These are phyloP conservation scores for Telmatochromis sp. DNA, from an alignment of 2,113 vertebrate genomes.

Conservation along the genomic window DNA sequence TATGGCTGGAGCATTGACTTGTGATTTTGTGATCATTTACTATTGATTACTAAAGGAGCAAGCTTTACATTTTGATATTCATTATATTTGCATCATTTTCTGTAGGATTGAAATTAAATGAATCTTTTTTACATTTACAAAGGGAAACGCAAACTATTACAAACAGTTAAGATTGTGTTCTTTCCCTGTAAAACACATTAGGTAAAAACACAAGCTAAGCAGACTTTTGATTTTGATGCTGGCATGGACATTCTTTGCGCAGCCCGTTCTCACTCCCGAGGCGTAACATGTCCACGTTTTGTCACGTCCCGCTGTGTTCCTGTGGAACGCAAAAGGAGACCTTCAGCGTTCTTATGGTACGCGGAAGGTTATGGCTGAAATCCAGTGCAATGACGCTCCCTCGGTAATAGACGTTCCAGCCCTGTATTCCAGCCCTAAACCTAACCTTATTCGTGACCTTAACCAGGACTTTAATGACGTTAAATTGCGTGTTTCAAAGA, in stretches of 20 bases:
- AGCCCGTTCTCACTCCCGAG: no score
- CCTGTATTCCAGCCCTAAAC: no score
- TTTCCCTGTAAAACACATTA: not conserved
- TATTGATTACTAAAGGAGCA: not conserved
- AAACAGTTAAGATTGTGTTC: not conserved
- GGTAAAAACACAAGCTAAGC: not conserved
- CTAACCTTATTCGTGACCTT: no score
- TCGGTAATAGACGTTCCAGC: no score
- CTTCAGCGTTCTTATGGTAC: no score
- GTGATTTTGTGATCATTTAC: not conserved
- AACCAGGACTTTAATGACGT: no score
- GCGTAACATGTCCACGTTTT: no score
- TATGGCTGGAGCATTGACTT: not conserved
- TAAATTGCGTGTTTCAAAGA: no score
- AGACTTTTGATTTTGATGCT: not conserved
- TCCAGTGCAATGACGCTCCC: no score
- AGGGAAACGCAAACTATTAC: not conserved
- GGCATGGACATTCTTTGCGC: not conserved
- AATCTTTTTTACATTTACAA: not conserved
- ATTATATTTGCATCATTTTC: not conserved
- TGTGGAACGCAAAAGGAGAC: no score
- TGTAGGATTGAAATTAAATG: not conserved
- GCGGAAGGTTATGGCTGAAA: no score
- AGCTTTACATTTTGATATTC: not conserved
- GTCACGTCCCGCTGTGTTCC: no score